Evolutionary conservation across 2,113 vertebrate species (phyloP).

Genomic region (Microcebus murinus): DNA sequence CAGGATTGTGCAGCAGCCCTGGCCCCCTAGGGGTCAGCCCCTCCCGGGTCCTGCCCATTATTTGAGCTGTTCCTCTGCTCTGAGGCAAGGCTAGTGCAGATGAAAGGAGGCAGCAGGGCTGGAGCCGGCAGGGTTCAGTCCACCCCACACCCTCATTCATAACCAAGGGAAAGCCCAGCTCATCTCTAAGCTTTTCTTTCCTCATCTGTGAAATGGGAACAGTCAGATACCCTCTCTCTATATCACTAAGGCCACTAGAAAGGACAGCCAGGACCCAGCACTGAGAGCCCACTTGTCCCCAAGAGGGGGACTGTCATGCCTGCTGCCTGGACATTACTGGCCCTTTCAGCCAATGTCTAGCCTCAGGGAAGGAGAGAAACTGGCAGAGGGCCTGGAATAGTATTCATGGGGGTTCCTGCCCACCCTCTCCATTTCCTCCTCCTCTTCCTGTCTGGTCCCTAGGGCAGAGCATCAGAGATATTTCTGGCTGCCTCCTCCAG

Average conservation of each 20-base stretch:
- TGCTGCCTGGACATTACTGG: background rate
- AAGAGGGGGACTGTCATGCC: background rate
- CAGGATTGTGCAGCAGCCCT: no score
- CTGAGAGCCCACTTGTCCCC: background rate
- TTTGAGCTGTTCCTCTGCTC: background rate
- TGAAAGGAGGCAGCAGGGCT: background rate
- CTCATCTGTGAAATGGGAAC: background rate
- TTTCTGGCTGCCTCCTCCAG: constrained; percentile 69
- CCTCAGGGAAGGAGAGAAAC: background rate
- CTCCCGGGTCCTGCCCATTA: background rate
- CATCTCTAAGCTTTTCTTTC: background rate
- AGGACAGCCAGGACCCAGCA: background rate
- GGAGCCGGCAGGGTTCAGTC: background rate
- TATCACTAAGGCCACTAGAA: background rate
- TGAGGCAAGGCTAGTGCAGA: background rate
- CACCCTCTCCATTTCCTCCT: constrained; percentile 20
- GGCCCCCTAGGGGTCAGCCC: background rate
- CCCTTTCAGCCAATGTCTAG: background rate
- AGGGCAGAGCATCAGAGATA: constrained; percentile 62
- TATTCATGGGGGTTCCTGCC: background rate
- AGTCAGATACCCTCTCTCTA: background rate
- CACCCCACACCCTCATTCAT: background rate
- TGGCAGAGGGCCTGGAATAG: constrained; percentile 52
- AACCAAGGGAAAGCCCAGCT: background rate
- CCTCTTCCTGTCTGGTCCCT: constrained; percentile 74